phyloP scores from a whole-genome alignment of 1,140 invertebrate genomes.

The Pygmarrhopalites habei region DNA sequence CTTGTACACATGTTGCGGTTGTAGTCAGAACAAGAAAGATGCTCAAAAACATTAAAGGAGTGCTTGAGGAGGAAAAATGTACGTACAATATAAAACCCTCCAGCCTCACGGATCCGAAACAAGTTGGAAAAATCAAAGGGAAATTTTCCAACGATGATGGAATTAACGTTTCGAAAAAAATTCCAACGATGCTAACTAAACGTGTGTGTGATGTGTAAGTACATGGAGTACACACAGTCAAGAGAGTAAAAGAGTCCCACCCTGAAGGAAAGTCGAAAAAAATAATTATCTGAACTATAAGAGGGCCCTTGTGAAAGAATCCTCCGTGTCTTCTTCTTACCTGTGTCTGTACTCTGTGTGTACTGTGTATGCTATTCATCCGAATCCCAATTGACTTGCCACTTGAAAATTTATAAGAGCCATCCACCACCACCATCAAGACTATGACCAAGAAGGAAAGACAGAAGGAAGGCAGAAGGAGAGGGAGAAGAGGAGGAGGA shows the following conservation, averaged over 20 bases:
- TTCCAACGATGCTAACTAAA: slow-evolving; percentile 5
- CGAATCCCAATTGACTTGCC: neutral
- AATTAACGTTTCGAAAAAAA: neutral
- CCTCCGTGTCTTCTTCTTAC: neutral
- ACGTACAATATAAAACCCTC: too few species aligned
- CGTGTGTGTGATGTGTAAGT: too few species aligned
- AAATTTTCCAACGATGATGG: too few species aligned
- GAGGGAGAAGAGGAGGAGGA: neutral
- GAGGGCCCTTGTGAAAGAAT: neutral
- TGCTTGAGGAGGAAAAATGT: too few species aligned
- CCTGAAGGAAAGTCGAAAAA: neutral
- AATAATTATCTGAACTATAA: neutral
- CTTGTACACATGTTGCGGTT: neutral
- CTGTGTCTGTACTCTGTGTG: neutral
- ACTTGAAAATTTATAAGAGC: neutral
- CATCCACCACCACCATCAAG: neutral
- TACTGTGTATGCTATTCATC: neutral
- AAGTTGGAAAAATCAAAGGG: neutral
- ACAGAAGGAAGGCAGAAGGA: too few species aligned
- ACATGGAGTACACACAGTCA: too few species aligned
- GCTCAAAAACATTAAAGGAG: too few species aligned
- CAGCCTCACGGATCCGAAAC: neutral
- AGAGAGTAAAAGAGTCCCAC: slow-evolving; percentile 1
- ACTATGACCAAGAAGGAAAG: too few species aligned
- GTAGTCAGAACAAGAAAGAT: too few species aligned